Evolutionary conservation across 2,797 vertebrate species (phyloP).

Genomic region (Dendrocincla fuliginosa): DNA sequence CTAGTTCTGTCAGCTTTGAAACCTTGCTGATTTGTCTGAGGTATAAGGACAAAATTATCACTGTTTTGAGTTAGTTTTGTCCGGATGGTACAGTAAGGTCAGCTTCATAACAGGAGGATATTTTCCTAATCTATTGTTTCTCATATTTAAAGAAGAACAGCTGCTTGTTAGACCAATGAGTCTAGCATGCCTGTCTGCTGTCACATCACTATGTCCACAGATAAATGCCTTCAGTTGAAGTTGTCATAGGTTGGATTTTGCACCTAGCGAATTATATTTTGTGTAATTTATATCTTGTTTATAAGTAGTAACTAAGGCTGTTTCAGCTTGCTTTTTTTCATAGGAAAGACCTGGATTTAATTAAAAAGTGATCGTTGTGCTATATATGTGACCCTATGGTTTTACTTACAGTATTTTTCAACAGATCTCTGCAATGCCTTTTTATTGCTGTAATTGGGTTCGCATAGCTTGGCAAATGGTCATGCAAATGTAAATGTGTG

Average conservation of each 20-base stretch:
- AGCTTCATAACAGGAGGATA: neutral
- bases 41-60: neutral
- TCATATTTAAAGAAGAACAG: neutral
- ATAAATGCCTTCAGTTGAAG: neutral
- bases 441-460: neutral
- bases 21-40: neutral
- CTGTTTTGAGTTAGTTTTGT: neutral
- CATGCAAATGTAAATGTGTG: neutral
- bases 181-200: neutral
- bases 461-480: neutral
- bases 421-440: neutral
- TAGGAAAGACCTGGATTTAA: neutral
- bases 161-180: neutral
- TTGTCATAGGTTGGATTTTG: neutral
- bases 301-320: neutral
- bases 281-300: neutral
- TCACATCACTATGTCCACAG: neutral
- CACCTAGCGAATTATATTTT: neutral
- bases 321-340: neutral
- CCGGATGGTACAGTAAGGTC: neutral
- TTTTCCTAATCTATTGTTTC: neutral
- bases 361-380: neutral
- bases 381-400: neutral
- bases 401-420: neutral
- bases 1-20: neutral